Evolutionary conservation across 2,888 invertebrate species (phyloP).

Genomic region (Apamea epomidion): DNA sequence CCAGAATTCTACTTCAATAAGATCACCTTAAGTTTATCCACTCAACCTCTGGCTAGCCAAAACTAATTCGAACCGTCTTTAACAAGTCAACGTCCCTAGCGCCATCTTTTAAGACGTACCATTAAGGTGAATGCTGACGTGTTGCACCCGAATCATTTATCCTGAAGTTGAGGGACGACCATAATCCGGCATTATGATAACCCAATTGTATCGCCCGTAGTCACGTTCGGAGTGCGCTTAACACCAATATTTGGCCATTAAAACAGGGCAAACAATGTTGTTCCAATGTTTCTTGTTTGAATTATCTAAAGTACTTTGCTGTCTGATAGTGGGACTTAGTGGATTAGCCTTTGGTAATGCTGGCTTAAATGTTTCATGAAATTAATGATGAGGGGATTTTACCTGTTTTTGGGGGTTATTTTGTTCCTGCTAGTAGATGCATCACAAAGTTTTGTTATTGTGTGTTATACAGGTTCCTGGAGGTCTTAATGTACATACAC

Average conservation of each 20-base stretch:
- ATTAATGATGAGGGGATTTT: conserved; percentile 26
- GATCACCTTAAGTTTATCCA: conserved; percentile 43
- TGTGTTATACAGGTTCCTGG: background rate
- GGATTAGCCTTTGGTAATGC: conserved; percentile 57
- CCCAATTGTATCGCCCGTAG: conserved; percentile 65
- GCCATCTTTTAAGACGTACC: conserved; percentile 19
- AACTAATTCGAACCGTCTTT: conserved; percentile 37
- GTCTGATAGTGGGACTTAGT: conserved; percentile 57
- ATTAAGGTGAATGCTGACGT: conserved; percentile 31
- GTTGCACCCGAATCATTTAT: conserved; percentile 42
- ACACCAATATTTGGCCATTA: conserved; percentile 80
- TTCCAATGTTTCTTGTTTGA: conserved; percentile 73
- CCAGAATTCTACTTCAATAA: conserved; percentile 23
- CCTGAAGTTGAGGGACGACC: conserved; percentile 12
- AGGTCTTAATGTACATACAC: no score
- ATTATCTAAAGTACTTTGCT: conserved; percentile 65
- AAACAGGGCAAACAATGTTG: conserved; percentile 74
- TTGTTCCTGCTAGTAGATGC: background rate
- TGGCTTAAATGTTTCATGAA: conserved; percentile 44
- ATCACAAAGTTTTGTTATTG: background rate
- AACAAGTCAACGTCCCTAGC: conserved; percentile 32
- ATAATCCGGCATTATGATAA: conserved; percentile 46
- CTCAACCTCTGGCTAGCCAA: conserved; percentile 42
- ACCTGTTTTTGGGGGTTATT: conserved; percentile 7
- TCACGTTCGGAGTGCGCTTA: conserved; percentile 70